Evolutionary conservation across 92 coral and sea anemone genomes (phyloP), one percentile per base, ranked within the genome.

Genomic region (Heliopora coerulea): DNA sequence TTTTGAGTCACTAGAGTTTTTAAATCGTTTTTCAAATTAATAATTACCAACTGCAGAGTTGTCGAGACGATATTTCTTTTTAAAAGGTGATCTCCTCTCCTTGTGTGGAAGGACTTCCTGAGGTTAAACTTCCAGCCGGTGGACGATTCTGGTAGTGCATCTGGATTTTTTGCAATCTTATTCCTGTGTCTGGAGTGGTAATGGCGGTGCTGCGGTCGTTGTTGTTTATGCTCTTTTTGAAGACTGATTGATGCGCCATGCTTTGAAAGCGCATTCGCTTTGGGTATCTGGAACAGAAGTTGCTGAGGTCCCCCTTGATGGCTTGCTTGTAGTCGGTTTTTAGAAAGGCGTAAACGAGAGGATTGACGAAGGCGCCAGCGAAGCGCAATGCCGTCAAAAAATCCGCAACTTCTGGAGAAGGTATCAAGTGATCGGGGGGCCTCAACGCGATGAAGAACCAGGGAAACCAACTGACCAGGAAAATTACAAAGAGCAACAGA

Each of bases 381-480:
- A 17, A 68, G 15, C 75, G 75, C 12, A 68, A 29, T 41, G 59
- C 27, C 40, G 49, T 59, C 11, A 68, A 31, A 31, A 68, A 48
- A 49, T 68, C 75, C 40, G 25, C 25, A 3, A 50, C 18, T 10
- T 49, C 42, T 33, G 10, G 1, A 26, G 19, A 4, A 4, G 46
- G 15, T 0, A 40, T 41, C 12, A 1, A 8, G 1, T 27, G 61
- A 30, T 42, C 28, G 3, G 44, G 2, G 7, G 27, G 21, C 27
- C 30, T 59, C 60, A 68, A 68, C 21, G 59, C 18, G 75, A 68
- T 26, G 13, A 68, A 29, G 33, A 68, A 68, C 75, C 75, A 68
- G 29, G 75, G 75, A 25, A 68, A 68, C 60, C 75, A 68, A 30
- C 75, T 59, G n/a, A 68, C 49, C 37, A 33, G 40, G 75, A 68